Base-by-base conservation (phyloP, 2,113 vertebrate genomes). In the Podilymbus podiceps region DNA sequence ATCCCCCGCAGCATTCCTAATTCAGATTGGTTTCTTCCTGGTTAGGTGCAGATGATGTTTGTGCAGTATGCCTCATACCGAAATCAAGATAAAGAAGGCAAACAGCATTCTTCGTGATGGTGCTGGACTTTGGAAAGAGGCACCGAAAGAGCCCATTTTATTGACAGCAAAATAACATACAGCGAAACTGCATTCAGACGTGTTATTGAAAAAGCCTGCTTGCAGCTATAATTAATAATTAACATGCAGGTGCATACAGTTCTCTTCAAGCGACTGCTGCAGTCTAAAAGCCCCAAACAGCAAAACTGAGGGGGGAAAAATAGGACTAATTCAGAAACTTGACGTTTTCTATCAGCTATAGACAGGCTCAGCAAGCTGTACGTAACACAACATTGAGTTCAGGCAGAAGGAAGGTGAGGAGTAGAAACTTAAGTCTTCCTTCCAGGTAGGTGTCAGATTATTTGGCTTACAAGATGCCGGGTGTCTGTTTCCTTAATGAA, bases 111-210 rank as follows among this genome's bases (percentile, higher is more conserved):
- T 40, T 58, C 31, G 4, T 6, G 15, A 58, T 58, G 28, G 7
- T 14, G 2, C 24, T 96, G 93, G 89, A 96, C 93, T 96, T 95
- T 89, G 94, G 87, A 96, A 89, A 60, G 55, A 79, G 86, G 58
- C 55, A 50, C 35, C 2, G 14, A 73, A 64, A 85, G 35, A 64
- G 69, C 49, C 46, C 13, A 0, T 60, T 89, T 62, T 63, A 84
- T 53, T 82, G 50, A 92, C 17, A 49, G 86, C 67, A 85, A 89
- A n/a, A n/a, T n/a, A n/a, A n/a, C n/a, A n/a, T n/a, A n/a, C n/a
- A n/a, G n/a, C 1, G 4, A 79, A 86, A 76, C 67, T 24, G 31
- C 20, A 18, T 49, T 85, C 80, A 68, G 33, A 46, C 2, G 8
- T 2, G 40, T 28, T 31, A 66, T 22, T 47, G 58, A 24, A 71